phyloP scores from a whole-genome alignment of 1,140 invertebrate species.

The Drosophila biarmipes region DNA sequence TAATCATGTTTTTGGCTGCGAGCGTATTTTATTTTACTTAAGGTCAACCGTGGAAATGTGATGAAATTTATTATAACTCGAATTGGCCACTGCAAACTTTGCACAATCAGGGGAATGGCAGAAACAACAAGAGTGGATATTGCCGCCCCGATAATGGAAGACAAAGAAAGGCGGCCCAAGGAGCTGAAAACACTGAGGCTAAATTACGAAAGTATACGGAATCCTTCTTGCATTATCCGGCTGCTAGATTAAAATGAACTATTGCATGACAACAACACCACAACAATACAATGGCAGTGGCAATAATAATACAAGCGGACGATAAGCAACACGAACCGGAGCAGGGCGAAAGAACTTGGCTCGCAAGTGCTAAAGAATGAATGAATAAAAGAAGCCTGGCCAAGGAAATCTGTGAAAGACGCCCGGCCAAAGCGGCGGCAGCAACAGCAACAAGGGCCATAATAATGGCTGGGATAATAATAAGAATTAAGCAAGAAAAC shows the following conservation, averaged over 20 bases:
- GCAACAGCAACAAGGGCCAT: constrained; percentile 54
- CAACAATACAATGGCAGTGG: constrained; percentile 78
- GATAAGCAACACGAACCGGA: constrained; percentile 80
- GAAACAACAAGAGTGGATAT: constrained; percentile 40
- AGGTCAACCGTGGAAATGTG: constrained; percentile 49
- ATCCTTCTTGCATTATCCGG: constrained; percentile 82
- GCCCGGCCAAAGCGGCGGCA: constrained; percentile 26
- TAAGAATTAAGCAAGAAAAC: constrained; percentile 83
- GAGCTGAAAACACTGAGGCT: constrained; percentile 38
- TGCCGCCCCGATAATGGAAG: constrained; percentile 56
- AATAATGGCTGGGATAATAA: constrained; percentile 82
- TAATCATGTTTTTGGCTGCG: constrained; percentile 63
- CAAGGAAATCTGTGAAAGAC: constrained; percentile 73
- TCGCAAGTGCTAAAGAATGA: constrained; percentile 66
- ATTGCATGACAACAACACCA: constrained; percentile 68
- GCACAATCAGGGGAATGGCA: constrained; percentile 53
- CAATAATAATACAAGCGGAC: constrained; percentile 81
- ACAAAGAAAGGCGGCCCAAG: constrained; percentile 55
- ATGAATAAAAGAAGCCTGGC: constrained; percentile 49
- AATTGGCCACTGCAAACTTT: constrained; percentile 66
- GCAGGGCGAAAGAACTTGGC: constrained; percentile 35
- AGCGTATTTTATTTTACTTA: constrained; percentile 29
- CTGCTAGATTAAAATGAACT: constrained; percentile 83
- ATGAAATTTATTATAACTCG: constrained; percentile 76
- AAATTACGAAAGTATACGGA: constrained; percentile 80